Evolutionary conservation across 2,888 invertebrate genomes (phyloP).

Genomic region (Drosophila cognata): DNA sequence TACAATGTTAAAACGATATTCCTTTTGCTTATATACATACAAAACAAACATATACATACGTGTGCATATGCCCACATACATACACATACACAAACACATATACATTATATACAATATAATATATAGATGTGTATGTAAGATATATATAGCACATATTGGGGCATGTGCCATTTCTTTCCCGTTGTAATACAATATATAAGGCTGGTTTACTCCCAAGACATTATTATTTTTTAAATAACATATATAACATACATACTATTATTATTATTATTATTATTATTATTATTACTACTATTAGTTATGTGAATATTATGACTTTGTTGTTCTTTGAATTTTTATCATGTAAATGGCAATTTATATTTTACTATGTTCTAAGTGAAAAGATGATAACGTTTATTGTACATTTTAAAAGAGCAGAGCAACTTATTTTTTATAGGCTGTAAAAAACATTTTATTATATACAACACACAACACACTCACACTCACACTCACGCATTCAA

Average conservation of each 20-base stretch:
- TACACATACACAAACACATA: constrained; percentile 24
- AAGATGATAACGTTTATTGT: constrained; percentile 10
- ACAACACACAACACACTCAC: constrained; percentile 30
- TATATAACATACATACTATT: constrained; percentile 33
- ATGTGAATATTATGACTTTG: constrained; percentile 47
- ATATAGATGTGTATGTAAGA: constrained; percentile 20
- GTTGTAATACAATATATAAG: constrained; percentile 83
- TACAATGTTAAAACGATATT: constrained; percentile 75
- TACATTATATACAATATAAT: constrained; percentile 28
- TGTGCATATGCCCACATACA: constrained; percentile 45
- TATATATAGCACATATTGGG: constrained; percentile 52
- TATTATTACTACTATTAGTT: constrained; percentile 35
- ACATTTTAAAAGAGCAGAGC: constrained; percentile 48
- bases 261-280: constrained; percentile 41
- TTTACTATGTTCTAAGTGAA: constrained; percentile 53
- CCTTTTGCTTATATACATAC: constrained; percentile 77
- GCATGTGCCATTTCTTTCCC: constrained; percentile 77
- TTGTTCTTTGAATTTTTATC: constrained; percentile 50
- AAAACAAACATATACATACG: constrained; percentile 39
- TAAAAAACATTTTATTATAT: constrained; percentile 65
- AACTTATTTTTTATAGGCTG: constrained; percentile 78
- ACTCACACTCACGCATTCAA: constrained; percentile 6
- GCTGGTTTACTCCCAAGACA: constrained; percentile 85
- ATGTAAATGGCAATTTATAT: constrained; percentile 55
- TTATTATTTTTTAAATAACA: constrained; percentile 79